A percentile compares a stretch with the other conserved stretches of the same genome.
Conservation (phyloP, 2,888 invertebrate genomes). For the Philonicus albiceps region DNA sequence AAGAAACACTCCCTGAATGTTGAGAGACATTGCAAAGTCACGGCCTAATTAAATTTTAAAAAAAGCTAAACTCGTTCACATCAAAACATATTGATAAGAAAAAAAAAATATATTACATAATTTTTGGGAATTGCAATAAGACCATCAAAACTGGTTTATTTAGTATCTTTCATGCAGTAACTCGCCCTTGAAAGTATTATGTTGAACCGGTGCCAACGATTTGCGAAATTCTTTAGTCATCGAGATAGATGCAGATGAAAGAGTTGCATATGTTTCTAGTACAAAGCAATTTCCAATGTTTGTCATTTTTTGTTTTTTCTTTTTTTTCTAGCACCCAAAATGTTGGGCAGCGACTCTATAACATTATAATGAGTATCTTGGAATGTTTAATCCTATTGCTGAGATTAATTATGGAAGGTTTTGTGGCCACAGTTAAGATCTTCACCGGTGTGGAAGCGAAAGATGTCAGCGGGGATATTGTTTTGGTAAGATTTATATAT, state of each 20-base stretch:
- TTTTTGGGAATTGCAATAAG: background rate
- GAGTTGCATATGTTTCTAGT: background rate
- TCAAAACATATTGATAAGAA: background rate
- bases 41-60: background rate
- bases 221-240: background rate
- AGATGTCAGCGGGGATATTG: conserved; percentile 77
- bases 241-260: background rate
- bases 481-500: conserved; percentile 70
- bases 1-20: background rate
- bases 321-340: conserved; percentile 1
- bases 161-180: background rate
- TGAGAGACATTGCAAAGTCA: background rate
- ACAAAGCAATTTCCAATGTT: background rate
- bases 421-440: conserved; percentile 30
- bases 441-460: conserved; percentile 66
- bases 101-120: background rate
- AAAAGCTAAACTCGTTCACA: background rate
- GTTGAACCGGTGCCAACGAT: background rate
- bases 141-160: background rate
- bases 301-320: background rate
- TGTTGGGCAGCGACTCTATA: background rate
- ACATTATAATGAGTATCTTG: background rate
- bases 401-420: conserved; percentile 27
- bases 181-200: background rate
- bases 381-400: conserved; percentile 13